phyloP scores from a whole-genome alignment of 1,140 invertebrate species.

The Drosophila sulfurigaster region DNA sequence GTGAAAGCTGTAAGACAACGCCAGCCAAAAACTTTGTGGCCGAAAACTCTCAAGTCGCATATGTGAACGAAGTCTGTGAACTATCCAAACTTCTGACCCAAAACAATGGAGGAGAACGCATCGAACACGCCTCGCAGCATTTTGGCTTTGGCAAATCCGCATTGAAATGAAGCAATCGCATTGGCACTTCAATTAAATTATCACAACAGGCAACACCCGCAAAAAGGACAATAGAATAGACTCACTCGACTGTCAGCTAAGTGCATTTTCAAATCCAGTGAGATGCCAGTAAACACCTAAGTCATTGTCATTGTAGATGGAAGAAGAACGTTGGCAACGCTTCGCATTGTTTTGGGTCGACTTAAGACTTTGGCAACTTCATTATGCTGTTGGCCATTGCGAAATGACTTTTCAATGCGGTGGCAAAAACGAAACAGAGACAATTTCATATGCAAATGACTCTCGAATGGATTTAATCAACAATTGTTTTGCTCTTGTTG shows the following conservation, averaged over 20 bases:
- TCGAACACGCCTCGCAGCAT: conserved; percentile 7
- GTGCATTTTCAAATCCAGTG: conserved; percentile 63
- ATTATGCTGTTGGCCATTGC: conserved; percentile 72
- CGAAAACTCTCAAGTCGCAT: conserved; percentile 46
- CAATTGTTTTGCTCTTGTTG: conserved; percentile 62
- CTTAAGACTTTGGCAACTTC: conserved; percentile 78
- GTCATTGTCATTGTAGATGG: conserved; percentile 58
- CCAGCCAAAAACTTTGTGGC: conserved; percentile 53
- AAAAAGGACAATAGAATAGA: conserved; percentile 48
- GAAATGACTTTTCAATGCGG: conserved; percentile 80
- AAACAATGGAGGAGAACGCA: not conserved
- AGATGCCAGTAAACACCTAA: conserved; percentile 57
- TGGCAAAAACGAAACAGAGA: conserved; percentile 64
- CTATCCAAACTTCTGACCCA: conserved; percentile 9
- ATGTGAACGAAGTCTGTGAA: conserved; percentile 39
- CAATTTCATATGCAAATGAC: conserved; percentile 81
- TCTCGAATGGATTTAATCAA: conserved; percentile 82
- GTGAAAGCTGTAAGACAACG: conserved; percentile 29
- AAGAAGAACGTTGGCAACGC: conserved; percentile 4
- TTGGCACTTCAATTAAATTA: conserved; percentile 78
- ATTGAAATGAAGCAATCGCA: conserved; percentile 44
- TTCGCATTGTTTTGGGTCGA: conserved; percentile 67
- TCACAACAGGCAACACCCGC: conserved; percentile 65
- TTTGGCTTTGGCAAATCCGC: conserved; percentile 35
- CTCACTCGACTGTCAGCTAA: conserved; percentile 45